Percentiles rank a stretch among this genome's conserved stretches.
These are phyloP conservation scores for Rhegmatorhina hoffmannsi DNA, from an alignment of 2,113 vertebrate species.

Conservation along the genomic window DNA sequence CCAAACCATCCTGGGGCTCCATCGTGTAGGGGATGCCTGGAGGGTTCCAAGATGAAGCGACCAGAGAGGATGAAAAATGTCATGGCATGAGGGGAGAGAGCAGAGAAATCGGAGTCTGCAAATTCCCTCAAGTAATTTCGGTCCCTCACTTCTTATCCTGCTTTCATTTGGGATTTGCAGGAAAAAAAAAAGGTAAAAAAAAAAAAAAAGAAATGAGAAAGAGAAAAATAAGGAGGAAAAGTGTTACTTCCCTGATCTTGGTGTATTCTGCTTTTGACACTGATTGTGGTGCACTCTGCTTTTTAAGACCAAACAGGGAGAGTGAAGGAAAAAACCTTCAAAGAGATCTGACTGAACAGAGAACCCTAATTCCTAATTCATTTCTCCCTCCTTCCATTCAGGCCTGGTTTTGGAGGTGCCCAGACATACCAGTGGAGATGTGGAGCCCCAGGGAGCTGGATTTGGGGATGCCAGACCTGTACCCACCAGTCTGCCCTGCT, in stretches of 20 bases:
- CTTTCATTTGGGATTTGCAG: not conserved
- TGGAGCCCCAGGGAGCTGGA: not conserved
- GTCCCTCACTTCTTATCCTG: accelerated
- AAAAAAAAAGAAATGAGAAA: not conserved
- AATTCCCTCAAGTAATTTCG: accelerated
- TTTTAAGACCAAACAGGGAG: not conserved
- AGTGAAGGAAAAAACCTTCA: accelerated
- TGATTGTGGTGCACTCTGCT: not conserved
- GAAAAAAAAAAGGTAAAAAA: not conserved
- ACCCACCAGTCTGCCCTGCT: too few species aligned
- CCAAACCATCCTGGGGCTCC: not conserved
- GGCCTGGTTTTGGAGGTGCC: not conserved
- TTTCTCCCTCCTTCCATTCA: not conserved
- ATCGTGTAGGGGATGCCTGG: not conserved
- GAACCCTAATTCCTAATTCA: not conserved
- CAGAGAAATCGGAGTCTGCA: not conserved
- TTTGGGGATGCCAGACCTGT: accelerated
- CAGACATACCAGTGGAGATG: accelerated
- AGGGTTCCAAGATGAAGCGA: not conserved
- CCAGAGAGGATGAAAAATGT: not conserved
- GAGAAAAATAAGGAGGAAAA: not conserved
- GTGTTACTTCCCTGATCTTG: not conserved
- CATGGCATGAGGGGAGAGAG: not conserved
- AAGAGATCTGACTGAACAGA: too few species aligned
- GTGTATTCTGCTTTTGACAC: not conserved